These are phyloP conservation scores for Aselliscus stoliczkanus DNA, from an alignment of 2,797 vertebrate species.

Conservation along the genomic window DNA sequence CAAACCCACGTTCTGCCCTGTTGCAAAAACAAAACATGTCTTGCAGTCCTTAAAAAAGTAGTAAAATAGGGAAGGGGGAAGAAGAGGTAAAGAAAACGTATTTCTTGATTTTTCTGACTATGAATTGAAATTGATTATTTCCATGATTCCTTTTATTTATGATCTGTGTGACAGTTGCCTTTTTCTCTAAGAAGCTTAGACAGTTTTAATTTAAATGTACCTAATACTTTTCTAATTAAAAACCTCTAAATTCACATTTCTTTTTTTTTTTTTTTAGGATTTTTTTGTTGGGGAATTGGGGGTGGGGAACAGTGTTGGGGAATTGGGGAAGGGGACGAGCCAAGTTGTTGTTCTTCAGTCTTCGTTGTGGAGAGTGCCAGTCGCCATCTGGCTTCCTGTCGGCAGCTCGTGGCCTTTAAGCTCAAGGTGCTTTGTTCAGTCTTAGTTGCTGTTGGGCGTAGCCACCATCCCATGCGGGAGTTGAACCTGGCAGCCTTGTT, in stretches of 20 bases:
- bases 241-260: background rate
- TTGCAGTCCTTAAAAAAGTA: background rate
- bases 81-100: background rate
- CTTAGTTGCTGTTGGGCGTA: too few species aligned
- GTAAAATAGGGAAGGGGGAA: background rate
- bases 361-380: too few species aligned
- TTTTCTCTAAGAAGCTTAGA: background rate
- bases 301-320: too few species aligned
- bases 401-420: too few species aligned
- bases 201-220: slow-evolving; percentile 26
- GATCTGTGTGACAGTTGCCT: background rate
- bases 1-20: background rate
- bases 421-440: too few species aligned
- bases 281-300: too few species aligned
- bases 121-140: background rate
- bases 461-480: too few species aligned
- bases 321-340: too few species aligned
- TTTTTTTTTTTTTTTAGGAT: too few species aligned
- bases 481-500: too few species aligned
- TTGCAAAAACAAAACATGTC: background rate
- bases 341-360: too few species aligned
- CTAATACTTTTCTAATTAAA: background rate
- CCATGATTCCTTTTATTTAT: background rate
- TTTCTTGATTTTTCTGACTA: background rate
- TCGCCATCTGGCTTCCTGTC: too few species aligned